Percentiles rank a stretch among this genome's conserved stretches.
These are phyloP conservation scores for Biston betularia DNA, from an alignment of 2,888 invertebrate genomes.

Conservation along the genomic window DNA sequence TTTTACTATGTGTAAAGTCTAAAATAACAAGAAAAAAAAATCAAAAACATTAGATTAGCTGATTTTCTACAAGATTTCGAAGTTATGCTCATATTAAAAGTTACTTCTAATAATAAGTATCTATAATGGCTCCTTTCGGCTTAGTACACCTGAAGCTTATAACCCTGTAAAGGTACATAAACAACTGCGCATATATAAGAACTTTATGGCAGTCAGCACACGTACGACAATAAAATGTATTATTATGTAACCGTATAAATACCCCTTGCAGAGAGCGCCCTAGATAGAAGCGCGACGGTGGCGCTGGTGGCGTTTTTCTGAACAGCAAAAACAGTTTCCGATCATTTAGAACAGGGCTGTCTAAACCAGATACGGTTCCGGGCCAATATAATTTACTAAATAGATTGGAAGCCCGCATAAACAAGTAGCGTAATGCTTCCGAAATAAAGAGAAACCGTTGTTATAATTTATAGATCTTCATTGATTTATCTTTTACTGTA, in stretches of 20 bases:
- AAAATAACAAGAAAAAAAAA: no score
- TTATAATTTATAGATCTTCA: no score
- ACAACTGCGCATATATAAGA: conserved; percentile 10
- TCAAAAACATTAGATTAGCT: no score
- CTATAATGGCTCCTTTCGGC: neutral
- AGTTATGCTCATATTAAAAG: neutral
- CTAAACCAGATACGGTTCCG: no score
- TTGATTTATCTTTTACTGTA: no score
- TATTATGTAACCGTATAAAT: conserved; percentile 11
- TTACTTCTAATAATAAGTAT: neutral
- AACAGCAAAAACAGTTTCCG: neutral
- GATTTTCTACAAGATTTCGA: no score
- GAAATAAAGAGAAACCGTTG: no score
- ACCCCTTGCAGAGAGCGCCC: conserved; percentile 1
- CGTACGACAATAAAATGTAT: conserved; percentile 20
- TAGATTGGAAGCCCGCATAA: neutral
- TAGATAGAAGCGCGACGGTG: neutral
- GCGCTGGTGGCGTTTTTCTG: neutral
- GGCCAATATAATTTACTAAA: neutral
- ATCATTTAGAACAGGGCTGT: neutral
- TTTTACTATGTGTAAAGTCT: no score
- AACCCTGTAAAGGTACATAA: neutral
- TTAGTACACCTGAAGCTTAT: neutral
- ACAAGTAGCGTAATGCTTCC: no score
- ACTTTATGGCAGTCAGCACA: conserved; percentile 7